These are phyloP conservation scores for Eupithecia tripunctaria DNA, from an alignment of 2,888 invertebrate species.

Conservation along the genomic window DNA sequence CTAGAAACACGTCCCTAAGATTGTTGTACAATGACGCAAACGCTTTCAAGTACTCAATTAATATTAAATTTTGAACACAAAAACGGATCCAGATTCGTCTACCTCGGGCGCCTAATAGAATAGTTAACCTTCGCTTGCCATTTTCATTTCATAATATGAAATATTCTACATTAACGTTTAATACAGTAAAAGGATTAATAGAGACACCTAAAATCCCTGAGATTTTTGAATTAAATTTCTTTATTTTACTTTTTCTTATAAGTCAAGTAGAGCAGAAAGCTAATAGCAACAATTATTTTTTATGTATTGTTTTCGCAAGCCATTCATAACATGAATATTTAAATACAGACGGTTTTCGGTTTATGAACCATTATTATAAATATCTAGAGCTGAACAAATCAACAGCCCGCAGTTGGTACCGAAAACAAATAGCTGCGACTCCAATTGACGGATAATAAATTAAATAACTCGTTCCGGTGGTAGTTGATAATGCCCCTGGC, in stretches of 20 bases:
- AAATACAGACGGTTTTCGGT: too few species aligned
- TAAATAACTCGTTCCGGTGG: conserved; percentile 1
- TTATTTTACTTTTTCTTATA: too few species aligned
- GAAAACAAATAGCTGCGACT: background rate
- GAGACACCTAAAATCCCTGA: background rate
- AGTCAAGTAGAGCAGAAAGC: too few species aligned
- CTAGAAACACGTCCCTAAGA: background rate
- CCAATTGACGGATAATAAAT: background rate
- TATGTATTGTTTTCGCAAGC: too few species aligned
- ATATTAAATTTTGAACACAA: conserved; percentile 1
- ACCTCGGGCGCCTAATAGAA: background rate
- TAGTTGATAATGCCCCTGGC: background rate
- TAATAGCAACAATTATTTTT: too few species aligned
- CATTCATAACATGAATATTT: too few species aligned
- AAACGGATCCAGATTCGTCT: background rate
- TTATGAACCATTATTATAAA: background rate
- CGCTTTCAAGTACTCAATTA: background rate
- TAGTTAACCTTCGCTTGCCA: background rate
- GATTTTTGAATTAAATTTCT: background rate
- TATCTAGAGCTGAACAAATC: background rate
- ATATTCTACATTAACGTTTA: background rate
- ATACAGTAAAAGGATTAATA: background rate
- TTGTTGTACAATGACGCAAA: background rate
- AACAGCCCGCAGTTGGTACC: background rate
- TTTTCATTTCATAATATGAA: background rate